Conservation (phyloP, 2,888 invertebrate species). For the Drosophila falleni region DNA sequence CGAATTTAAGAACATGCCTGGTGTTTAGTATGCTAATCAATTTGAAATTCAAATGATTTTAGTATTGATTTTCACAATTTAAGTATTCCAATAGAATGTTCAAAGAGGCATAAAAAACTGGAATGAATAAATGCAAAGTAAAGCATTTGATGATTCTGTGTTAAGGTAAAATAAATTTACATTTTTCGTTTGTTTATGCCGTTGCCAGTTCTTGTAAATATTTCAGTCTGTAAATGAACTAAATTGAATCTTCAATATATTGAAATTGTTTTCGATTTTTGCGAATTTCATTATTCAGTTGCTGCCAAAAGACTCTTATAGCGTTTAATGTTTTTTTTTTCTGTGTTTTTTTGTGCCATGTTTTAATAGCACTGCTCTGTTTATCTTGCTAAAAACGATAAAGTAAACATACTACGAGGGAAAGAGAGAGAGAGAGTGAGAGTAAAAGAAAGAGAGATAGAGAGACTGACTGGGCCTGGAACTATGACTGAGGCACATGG, state of each 20-base stretch:
- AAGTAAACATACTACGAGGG: slow-evolving; percentile 64
- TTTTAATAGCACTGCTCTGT: slow-evolving; percentile 58
- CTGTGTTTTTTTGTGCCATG: slow-evolving; percentile 52
- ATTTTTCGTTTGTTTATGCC: slow-evolving; percentile 21
- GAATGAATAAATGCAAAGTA: slow-evolving; percentile 17
- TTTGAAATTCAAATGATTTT: slow-evolving; percentile 13
- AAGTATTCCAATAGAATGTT: slow-evolving; percentile 6
- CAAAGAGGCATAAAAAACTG: slow-evolving; percentile 18
- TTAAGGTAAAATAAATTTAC: slow-evolving; percentile 17
- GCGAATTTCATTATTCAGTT: slow-evolving; percentile 30
- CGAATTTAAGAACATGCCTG: neutral
- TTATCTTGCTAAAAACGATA: slow-evolving; percentile 76
- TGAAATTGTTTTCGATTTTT: slow-evolving; percentile 13
- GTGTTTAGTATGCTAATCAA: slow-evolving; percentile 21
- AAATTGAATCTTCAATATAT: slow-evolving; percentile 25
- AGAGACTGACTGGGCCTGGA: slow-evolving; percentile 22
- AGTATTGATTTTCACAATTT: slow-evolving; percentile 10
- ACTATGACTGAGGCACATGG: slow-evolving; percentile 51
- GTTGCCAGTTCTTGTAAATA: slow-evolving; percentile 18
- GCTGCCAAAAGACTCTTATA: slow-evolving; percentile 31
- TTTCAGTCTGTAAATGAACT: slow-evolving; percentile 22
- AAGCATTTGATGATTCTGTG: slow-evolving; percentile 10
- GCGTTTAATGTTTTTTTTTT: slow-evolving; percentile 16
- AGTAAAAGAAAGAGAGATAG: slow-evolving; percentile 8
- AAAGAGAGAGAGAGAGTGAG: slow-evolving; percentile 15